Base-by-base conservation (phyloP, 1,140 invertebrate species). In the Drosophila rhopaloa region DNA sequence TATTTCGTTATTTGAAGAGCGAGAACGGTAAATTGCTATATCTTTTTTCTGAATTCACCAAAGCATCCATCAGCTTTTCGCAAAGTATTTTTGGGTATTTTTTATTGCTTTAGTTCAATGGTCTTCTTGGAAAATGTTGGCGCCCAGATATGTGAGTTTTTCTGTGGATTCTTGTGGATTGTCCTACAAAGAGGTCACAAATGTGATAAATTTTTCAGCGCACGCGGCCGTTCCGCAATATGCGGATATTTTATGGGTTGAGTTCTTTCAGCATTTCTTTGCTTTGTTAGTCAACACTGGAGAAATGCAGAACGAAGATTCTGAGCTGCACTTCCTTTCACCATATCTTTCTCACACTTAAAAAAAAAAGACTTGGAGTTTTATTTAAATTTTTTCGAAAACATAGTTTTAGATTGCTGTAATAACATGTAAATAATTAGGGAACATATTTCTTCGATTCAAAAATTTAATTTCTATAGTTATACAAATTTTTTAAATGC, bases 131-230 rank as follows among this genome's bases (percentile, higher is more conserved):
- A 16, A 47, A 44, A 29, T 70, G 40, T 38, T 47, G 37, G 65
- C 50, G 27, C 27, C 51, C 19, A 67, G 65, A 50, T 32, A 46
- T 46, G 62, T 67, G 63, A 13, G 40, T 14, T 54, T 70, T 46
- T 71, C 37, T 24, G 44, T 35, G 14, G 27, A 71, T 46, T 70
- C 66, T 56, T 35, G 24, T 29, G 27, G 67, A 37, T 48, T 70
- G 53, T 41, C 51, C 65, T 44, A 58, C 63, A 71, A 66, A 71
- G 66, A 50, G 68, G 44, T 72, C 68, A 72, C 44, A 72, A 71
- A 37, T 71, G 68, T 37, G 53, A 72, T 72, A 72, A 72, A 72
- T 72, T 50, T 71, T 71, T 72, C 51, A 71, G 9, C 46, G 38
- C 38, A 50, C 54, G 37, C n/a, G 41, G 9, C 50, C 70, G 13